Base-by-base conservation (phyloP, 2,113 vertebrate species). In the Colossoma macropomum region DNA sequence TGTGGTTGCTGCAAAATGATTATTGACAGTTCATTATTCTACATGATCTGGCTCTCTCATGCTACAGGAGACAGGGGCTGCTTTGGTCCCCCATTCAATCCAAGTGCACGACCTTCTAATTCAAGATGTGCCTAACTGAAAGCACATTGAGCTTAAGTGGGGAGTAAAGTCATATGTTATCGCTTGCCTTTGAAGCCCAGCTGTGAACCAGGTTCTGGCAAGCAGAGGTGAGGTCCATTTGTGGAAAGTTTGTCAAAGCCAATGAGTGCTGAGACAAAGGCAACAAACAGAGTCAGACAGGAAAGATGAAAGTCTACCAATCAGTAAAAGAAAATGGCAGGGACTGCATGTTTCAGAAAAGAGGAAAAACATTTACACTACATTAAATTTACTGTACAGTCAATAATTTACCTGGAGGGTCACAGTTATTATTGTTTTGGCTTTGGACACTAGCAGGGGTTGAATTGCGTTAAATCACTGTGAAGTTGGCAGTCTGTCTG, bases 161-260 rank as follows among this genome's bases (percentile, higher is more conserved):
- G 63, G 75, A 88, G 85, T 86, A 92, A 89, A 90, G 87, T 71
- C 91, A 91, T 71, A 59, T 89, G 88, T 90, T 92, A 91, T 90
- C 88, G 89, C 88, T 75, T 88, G 76, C 85, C 89, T 95, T 93
- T 94, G 90, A 92, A 94, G 92, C 75, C 54, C 91, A 95, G 92
- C 89, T 96, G 92, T 91, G 82, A 82, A 87, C 77, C 84, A 89
- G 92, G 90, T 1, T 0, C 5, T 90, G 84, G 66, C 63, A 76
- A 63, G 65, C 72, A 66, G 68, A 76, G 52, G 82, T 83, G 75
- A 80, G 79, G 85, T 88, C 83, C 60, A 41, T 79, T 73, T 54
- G 15, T 34, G 73, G 78, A 77, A 77, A 88, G 38, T 66, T 66
- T 69, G 73, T 81, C 62, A 68, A 79, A 8, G 23, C 56, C 75